These are phyloP conservation scores for Ovis canadensis DNA, from an alignment of 2,113 vertebrate species.

Conservation along the genomic window DNA sequence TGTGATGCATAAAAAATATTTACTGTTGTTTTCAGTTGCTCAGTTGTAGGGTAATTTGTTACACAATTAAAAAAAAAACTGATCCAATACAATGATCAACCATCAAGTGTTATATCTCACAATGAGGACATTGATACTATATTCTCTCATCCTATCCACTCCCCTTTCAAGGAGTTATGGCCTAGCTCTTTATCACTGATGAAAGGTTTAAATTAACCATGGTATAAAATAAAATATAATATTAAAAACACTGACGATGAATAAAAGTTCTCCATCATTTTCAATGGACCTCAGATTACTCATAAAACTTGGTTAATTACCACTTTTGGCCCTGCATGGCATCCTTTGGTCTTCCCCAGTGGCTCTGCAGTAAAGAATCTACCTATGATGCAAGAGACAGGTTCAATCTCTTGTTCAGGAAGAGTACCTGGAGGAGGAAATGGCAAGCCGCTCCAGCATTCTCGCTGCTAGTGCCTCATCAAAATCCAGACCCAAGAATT, in stretches of 20 bases:
- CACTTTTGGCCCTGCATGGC: fast-evolving
- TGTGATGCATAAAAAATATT: too few relatives aligned
- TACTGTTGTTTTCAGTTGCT: not conserved
- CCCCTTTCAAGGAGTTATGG: not conserved
- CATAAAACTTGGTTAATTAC: not conserved
- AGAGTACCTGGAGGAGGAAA: not conserved
- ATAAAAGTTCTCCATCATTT: not conserved
- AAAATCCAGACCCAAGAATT: not conserved
- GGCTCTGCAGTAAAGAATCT: not conserved
- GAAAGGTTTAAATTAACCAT: not conserved
- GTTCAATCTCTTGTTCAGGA: not conserved
- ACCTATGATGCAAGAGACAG: not conserved
- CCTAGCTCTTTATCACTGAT: not conserved
- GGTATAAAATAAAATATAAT: not conserved
- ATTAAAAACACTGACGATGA: not conserved
- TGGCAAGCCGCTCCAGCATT: not conserved
- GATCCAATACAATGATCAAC: not conserved
- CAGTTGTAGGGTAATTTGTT: too few relatives aligned
- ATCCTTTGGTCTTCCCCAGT: not conserved
- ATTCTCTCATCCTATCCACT: not conserved
- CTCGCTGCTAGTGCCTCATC: not conserved
- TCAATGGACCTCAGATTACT: not conserved
- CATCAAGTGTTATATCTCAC: not conserved
- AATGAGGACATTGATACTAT: too few relatives aligned
- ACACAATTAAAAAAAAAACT: not conserved